Base-by-base conservation (phyloP, 2,797 vertebrate genomes). In the Loris lydekkerianus region DNA sequence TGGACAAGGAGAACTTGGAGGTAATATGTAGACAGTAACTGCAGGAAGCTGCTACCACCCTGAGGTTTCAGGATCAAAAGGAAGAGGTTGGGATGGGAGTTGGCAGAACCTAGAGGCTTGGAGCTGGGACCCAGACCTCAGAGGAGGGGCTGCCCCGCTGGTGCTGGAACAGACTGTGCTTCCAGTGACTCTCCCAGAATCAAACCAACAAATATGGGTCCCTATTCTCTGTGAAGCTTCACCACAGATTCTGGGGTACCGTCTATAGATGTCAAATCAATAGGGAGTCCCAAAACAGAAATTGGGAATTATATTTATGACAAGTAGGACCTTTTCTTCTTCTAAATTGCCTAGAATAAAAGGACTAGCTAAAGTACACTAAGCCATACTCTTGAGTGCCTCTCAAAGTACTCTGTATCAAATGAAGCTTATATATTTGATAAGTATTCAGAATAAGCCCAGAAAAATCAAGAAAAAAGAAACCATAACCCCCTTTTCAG, bases 381-480 rank as follows among this genome's bases (percentile, higher is more conserved):
- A 81, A 89, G 60, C 58, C 58, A 27, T 77, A 13, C 17, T 95
- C 37, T 4, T 61, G 53, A 87, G n/a, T 90, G 75, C 31, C 43
- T 93, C 73, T 89, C 18, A 86, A 70, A 94, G 82, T 77, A 53
- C 40, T 84, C 40, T 84, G 27, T 81, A 46, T 23, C 43, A 82
- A 49, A 37, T 70, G 31, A 90, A 91, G 72, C 37, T 87, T 76
- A 23, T 49, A 25, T 49, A 61, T 91, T 90, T 95, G 86, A 85
- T 75, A 90, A 90, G 7, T 87, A 13, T 91, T 92, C 23, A 91
- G 27, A 91, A 86, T 8, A 91, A 86, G n/a, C 37, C 58, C 6
- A 86, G 80, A 96, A 80, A 93, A 93, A 93, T 91, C 94, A 91
- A 93, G 78, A 75, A 88, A 90, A 77, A n/a, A 65, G 65, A 91